These are phyloP conservation scores for Eulemur albifrons DNA, from an alignment of 2,797 vertebrate genomes.

Conservation along the genomic window DNA sequence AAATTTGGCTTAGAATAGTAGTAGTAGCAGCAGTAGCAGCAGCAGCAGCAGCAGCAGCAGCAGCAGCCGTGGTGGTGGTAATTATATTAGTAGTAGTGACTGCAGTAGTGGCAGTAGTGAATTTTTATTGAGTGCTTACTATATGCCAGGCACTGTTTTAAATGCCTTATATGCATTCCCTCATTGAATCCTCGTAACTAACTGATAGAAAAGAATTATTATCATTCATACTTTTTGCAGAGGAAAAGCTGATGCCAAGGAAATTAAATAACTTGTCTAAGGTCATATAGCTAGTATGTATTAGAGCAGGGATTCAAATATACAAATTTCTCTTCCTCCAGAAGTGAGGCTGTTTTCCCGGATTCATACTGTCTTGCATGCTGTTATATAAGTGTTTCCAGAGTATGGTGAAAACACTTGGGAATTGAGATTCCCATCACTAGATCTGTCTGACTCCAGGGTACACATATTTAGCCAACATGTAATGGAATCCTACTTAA, in stretches of 20 bases:
- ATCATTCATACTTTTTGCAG: background rate
- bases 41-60: no score
- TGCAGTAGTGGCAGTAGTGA: rapidly evolving
- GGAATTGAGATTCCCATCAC: background rate
- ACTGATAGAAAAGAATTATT: background rate
- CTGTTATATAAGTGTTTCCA: background rate
- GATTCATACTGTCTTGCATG: background rate
- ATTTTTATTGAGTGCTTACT: background rate
- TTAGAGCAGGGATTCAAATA: background rate
- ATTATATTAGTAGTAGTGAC: rapidly evolving
- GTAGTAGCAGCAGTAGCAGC: rapidly evolving
- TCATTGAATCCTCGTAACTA: background rate
- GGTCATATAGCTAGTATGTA: background rate
- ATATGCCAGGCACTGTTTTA: background rate
- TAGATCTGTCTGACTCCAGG: background rate
- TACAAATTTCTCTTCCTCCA: background rate
- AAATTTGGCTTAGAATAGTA: background rate
- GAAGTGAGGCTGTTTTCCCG: background rate
- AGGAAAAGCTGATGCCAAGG: background rate
- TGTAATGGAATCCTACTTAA: background rate
- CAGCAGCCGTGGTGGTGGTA: rapidly evolving
- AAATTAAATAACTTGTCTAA: background rate
- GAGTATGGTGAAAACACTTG: background rate
- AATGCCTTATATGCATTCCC: background rate
- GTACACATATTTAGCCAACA: background rate